Base-by-base conservation (phyloP, 2,797 vertebrate genomes). In the Oreonectes daqikongensis region DNA sequence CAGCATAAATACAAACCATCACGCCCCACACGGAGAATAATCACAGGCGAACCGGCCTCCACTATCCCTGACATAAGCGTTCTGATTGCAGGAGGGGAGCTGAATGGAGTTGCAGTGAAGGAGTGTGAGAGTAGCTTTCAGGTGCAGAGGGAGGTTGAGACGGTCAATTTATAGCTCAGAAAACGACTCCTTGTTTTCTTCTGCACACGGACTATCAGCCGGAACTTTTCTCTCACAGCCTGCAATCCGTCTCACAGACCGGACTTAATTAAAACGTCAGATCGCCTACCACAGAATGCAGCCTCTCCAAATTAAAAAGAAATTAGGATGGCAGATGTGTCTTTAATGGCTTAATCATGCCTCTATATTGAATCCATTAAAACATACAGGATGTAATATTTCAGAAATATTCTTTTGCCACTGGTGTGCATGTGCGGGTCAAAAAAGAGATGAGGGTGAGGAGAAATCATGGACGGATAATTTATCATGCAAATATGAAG, bases 261-360 rank as follows among this genome's bases (percentile, higher is more conserved):
- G 71, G 73, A 79, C 85, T 87, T 89, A 89, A 93, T 93, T 92
- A 90, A 90, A 92, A 88, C 84, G 90, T 89, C 88, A 89, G 83
- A 90, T 87, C 81, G 75, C 86, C 86, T 84, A 82, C 79, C 70
- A 83, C 81, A 85, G 84, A 79, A 85, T 83, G 85, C 83, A 83
- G 81, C 81, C 86, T 87, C 75, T n/a, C 77, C 86, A 86, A 92
- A 92, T 93, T 91, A 91, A 92, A 90, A 90, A 88, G 57, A 85
- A 92, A 92, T 93, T 87, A 90, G 83, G 85, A 73, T 78, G 88
- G 88, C 91, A 93, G 90, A 93, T 94, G 92, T 89, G 86, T 72
- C 82, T 86, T 89, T 92, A 92, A 93, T 92, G 87, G 81, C 86
- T 89, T 90, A 91, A 92, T 92, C 87, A 89, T 84, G 87, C 82